Percentiles rank a stretch among this genome's conserved stretches.
Evolutionary conservation across 2,888 invertebrate species (phyloP).

Genomic region (Rhabditophanes sp.): DNA sequence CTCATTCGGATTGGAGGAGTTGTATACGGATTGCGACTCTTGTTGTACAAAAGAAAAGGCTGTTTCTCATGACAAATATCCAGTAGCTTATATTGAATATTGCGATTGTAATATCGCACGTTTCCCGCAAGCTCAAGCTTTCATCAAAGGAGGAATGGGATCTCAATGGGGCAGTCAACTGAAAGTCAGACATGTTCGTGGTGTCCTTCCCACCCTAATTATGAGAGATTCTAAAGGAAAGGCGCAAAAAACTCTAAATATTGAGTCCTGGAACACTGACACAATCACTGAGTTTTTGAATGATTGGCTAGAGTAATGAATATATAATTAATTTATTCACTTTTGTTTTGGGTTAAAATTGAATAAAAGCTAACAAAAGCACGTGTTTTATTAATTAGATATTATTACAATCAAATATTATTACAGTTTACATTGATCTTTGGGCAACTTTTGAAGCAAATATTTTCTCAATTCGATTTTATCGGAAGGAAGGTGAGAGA

Average conservation of each 20-base stretch:
- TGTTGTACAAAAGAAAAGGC: constrained; percentile 32
- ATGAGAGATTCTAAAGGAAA: constrained; percentile 57
- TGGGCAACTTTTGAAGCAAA: too few species aligned
- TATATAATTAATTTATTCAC: too few species aligned
- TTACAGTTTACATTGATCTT: too few species aligned
- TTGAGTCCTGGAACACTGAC: constrained; percentile 96
- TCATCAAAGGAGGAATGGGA: constrained; percentile 79
- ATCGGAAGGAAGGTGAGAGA: too few species aligned
- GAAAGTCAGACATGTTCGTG: constrained; percentile 63
- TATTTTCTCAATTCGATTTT: too few species aligned
- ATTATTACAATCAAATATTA: too few species aligned
- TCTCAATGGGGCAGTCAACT: constrained; percentile 69
- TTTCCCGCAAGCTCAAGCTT: constrained; percentile 87
- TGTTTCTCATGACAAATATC: constrained; percentile 56
- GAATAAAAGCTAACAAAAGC: too few species aligned
- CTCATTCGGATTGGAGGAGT: constrained; percentile 25
- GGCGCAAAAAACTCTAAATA: constrained; percentile 57
- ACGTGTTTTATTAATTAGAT: too few species aligned
- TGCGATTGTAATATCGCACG: constrained; percentile 95
- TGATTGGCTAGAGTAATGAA: constrained; percentile 56
- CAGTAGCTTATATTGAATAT: constrained; percentile 78
- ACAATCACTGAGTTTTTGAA: constrained; percentile 86
- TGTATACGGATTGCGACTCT: constrained; percentile 27
- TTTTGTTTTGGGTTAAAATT: too few species aligned
- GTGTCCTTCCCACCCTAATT: constrained; percentile 81